Evolutionary conservation across 2,113 vertebrate species (phyloP), one percentile per base, ranked within the genome.

Genomic region (Oostethus manadensis): DNA sequence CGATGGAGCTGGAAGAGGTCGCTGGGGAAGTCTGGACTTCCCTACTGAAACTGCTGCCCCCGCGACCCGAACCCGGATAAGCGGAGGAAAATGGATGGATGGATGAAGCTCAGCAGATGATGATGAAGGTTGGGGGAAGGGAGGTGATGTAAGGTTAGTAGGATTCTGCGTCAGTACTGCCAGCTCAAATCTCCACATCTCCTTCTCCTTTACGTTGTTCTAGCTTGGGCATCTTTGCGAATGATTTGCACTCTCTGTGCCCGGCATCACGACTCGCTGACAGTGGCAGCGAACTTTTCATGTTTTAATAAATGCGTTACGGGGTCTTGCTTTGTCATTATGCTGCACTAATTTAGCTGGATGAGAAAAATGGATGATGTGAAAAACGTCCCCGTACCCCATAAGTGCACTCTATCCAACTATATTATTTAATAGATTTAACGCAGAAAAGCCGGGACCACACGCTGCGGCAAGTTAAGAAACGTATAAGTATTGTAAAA

Each of bases 121-220:
- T 20, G 46, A 20, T 10, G 15, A 17, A 18, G n/a, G 1, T 11
- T 14, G 18, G 35, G 29, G 13, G 33, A 10, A 10, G 33, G 20
- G 21, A 10, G 47, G 8, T 17, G 45, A n/a, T 33, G 21, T 35
- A 60, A 18, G 38, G 29, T 35, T 10, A 18, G 33, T 10, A 6
- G 33, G 33, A 55, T 35, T 53, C 64, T 77, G 81, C 75, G 60
- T 82, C 81, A 82, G 62, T 60, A 44, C 43, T 58, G 55, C 61
- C 47, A 55, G 46, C 50, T 57, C 47, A 14, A 53, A 62, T 54
- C 44, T 33, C n/a, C 29, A 1, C 43, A 43, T 45, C 3, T 20
- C 38, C 16, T 20, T 23, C 16, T 15, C 9, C 22, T 63, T 50
- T 29, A 55, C 56, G 11, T 60, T 54, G 68, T 22, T 20, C 35